These are phyloP conservation scores for Tinea trinotella DNA, from an alignment of 2,888 invertebrate genomes.

Conservation along the genomic window DNA sequence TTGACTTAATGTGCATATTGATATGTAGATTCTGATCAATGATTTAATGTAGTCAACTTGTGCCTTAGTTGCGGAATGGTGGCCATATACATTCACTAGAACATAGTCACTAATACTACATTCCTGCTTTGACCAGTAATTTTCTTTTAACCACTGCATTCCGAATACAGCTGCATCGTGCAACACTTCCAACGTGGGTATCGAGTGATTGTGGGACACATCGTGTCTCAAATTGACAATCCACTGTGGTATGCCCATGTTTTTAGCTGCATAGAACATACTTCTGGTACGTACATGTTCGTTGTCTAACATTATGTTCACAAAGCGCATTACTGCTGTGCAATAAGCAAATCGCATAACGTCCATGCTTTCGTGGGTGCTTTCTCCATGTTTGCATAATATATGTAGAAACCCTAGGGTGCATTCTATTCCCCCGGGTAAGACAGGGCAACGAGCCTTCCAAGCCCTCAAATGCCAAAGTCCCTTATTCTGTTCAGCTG, in stretches of 20 bases:
- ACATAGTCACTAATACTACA: slow-evolving; percentile 55
- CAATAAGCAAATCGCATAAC: slow-evolving; percentile 73
- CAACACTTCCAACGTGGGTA: slow-evolving; percentile 76
- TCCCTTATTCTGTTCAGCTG: slow-evolving; percentile 38
- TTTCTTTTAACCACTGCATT: slow-evolving; percentile 77
- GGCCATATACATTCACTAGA: slow-evolving; percentile 35
- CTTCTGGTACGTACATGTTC: slow-evolving; percentile 66
- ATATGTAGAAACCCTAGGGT: slow-evolving; percentile 72
- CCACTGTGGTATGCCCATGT: slow-evolving; percentile 83
- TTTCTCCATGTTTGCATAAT: slow-evolving; percentile 43
- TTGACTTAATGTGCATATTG: no score
- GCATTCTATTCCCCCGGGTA: slow-evolving; percentile 75
- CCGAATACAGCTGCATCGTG: slow-evolving; percentile 75
- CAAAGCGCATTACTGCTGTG: slow-evolving; percentile 76
- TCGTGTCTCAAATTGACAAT: slow-evolving; percentile 84
- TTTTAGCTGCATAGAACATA: slow-evolving; percentile 72
- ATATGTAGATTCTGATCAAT: slow-evolving; percentile 49
- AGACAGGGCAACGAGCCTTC: slow-evolving; percentile 69
- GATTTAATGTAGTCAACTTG: no score
- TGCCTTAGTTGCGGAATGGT: no score
- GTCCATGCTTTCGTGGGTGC: slow-evolving; percentile 34
- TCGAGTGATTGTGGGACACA: slow-evolving; percentile 78
- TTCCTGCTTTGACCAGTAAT: slow-evolving; percentile 77
- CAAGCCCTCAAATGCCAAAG: slow-evolving; percentile 65
- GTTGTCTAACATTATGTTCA: slow-evolving; percentile 75